Base-by-base conservation (phyloP, 2,888 invertebrate genomes). In the Allophyes oxyacanthae region DNA sequence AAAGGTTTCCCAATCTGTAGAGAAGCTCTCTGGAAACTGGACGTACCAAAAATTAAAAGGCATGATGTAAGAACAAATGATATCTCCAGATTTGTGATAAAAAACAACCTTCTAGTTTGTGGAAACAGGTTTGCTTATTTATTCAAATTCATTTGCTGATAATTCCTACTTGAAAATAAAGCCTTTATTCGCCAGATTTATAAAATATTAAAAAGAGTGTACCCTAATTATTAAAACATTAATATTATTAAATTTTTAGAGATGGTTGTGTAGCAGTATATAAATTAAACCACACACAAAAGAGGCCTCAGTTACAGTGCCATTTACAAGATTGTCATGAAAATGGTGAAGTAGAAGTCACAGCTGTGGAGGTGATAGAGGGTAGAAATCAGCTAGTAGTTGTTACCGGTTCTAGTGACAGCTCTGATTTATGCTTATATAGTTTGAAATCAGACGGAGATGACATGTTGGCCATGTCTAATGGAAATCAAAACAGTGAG, bases 51-150 rank as follows among this genome's bases (percentile, higher is more conserved):
- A 57, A 77, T 88, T 6, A 63, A 67, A 43, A 82, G 90, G 59
- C 62, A 82, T 77, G 93, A 91, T 78, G 79, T 89, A 34, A 82
- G 92, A 33, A 94, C 91, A 13, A 89, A 92, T 86, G 94, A 94
- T 70, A 88, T 94, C 63, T 90, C 92, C 49, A 84, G 92, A 84
- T 94, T 94, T 83, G 64, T 89, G 6, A 51, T 89, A 3, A 89
- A 81, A 72, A 79, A 85, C 45, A 77, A 85, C 63, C 30, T 85
- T 1, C 72, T 94, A 43, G 80, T 85, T 42, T 92, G 92, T 84
- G 94, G 92, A 49, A 94, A 93, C 77, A 92, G 94, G 94, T 94
- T 72, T 62, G 73, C 51, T 26, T 57, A 1, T 33, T 32, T 15
- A 4, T 20, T 25, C 11, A n/a, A 32, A 32, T 1, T 14, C 8